Evolutionary conservation across 2,888 invertebrate genomes (phyloP).

Genomic region (Alentia gelatinosa): DNA sequence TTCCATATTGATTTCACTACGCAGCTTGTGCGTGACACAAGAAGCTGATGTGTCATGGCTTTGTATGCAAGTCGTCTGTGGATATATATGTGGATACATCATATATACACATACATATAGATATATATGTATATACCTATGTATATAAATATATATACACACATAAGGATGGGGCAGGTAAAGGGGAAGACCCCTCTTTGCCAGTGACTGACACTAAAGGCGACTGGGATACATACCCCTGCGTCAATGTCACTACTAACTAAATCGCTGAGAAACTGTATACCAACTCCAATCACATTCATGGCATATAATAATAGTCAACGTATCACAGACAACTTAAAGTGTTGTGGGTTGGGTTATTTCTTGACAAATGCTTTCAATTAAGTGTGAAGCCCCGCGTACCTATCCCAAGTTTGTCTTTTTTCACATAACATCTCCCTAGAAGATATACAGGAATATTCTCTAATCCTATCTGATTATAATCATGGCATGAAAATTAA

Average conservation of each 20-base stretch:
- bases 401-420: neutral
- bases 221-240: neutral
- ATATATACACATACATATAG: neutral
- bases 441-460: neutral
- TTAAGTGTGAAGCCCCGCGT: neutral
- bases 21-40: neutral
- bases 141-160: no score
- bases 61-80: neutral
- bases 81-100: neutral
- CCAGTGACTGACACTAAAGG: neutral
- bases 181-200: neutral
- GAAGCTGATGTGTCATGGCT: neutral
- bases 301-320: slow-evolving; percentile 37
- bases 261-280: slow-evolving; percentile 3
- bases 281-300: slow-evolving; percentile 17
- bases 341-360: slow-evolving; percentile 18
- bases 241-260: neutral
- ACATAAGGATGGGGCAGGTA: neutral
- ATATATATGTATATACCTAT: no score
- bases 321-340: slow-evolving; percentile 44
- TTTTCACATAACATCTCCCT: neutral
- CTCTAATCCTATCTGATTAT: neutral
- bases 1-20: neutral
- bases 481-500: neutral
- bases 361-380: neutral